Conservation (phyloP, 2,888 invertebrate species). For the Drosophila peninsularis region DNA sequence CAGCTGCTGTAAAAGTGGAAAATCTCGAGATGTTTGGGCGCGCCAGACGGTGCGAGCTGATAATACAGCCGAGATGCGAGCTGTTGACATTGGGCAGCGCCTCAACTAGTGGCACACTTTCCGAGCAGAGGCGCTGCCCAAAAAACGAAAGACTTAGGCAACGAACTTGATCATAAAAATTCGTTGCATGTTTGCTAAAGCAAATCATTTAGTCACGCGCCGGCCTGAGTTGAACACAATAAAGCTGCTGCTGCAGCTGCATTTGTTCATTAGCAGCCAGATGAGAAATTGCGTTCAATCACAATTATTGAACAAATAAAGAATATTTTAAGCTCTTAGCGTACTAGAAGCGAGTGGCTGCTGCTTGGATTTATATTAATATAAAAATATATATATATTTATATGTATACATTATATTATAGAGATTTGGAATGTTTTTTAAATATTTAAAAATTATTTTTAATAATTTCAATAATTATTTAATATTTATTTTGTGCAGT, state of each 20-base stretch:
- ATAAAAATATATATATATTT: no score
- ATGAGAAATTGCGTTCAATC: conserved; percentile 49
- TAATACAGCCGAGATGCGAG: conserved; percentile 26
- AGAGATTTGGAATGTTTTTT: no score
- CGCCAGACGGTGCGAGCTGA: conserved; percentile 38
- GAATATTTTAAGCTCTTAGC: neutral
- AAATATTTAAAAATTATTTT: no score
- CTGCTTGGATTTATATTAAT: neutral
- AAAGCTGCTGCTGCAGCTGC: conserved; percentile 41
- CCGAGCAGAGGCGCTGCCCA: neutral
- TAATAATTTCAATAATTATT: no score
- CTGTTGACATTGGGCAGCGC: conserved; percentile 9
- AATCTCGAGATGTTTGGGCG: conserved; percentile 35
- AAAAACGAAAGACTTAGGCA: conserved; percentile 69
- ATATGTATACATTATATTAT: no score
- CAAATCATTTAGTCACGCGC: conserved; percentile 51
- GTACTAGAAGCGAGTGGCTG: neutral
- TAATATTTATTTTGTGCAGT: no score
- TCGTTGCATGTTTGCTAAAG: conserved; percentile 23
- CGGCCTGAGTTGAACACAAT: conserved; percentile 1
- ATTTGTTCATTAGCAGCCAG: conserved; percentile 53
- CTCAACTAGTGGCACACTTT: conserved; percentile 28
- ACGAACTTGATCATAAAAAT: conserved; percentile 64
- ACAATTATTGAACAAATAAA: conserved; percentile 27
- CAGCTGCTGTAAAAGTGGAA: conserved; percentile 11